These are phyloP conservation scores for Erebia ligea DNA, from an alignment of 2,888 invertebrate species.

Conservation along the genomic window DNA sequence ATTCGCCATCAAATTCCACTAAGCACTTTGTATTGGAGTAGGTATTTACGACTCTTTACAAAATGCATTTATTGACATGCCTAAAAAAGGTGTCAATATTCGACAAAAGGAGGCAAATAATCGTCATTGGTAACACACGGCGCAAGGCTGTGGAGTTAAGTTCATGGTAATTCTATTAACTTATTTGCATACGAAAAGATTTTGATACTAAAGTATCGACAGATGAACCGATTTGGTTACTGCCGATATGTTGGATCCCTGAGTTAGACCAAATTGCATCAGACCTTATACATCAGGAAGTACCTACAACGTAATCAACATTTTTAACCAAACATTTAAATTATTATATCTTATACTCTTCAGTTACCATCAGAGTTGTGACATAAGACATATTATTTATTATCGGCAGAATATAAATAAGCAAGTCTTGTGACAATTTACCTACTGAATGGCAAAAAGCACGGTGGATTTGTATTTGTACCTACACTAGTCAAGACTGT, in stretches of 20 bases:
- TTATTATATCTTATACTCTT: no score
- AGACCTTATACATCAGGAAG: not conserved
- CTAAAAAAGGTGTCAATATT: constrained; percentile 43
- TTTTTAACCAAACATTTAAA: not conserved
- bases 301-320: not conserved
- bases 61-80: constrained; percentile 31
- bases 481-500: no score
- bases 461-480: no score
- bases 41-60: constrained; percentile 19
- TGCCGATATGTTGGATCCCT: not conserved
- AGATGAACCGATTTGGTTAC: not conserved
- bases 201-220: constrained; percentile 29
- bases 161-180: constrained; percentile 68
- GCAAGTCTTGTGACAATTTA: no score
- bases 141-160: constrained; percentile 58
- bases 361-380: no score
- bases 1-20: constrained; percentile 16
- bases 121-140: constrained; percentile 63
- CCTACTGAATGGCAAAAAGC: no score
- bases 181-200: constrained; percentile 77
- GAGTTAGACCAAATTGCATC: not conserved
- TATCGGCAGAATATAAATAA: no score
- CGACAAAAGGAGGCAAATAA: constrained; percentile 52
- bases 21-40: not conserved
- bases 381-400: no score